phyloP scores from a whole-genome alignment of 2,797 vertebrate genomes.

The Otus scops region DNA sequence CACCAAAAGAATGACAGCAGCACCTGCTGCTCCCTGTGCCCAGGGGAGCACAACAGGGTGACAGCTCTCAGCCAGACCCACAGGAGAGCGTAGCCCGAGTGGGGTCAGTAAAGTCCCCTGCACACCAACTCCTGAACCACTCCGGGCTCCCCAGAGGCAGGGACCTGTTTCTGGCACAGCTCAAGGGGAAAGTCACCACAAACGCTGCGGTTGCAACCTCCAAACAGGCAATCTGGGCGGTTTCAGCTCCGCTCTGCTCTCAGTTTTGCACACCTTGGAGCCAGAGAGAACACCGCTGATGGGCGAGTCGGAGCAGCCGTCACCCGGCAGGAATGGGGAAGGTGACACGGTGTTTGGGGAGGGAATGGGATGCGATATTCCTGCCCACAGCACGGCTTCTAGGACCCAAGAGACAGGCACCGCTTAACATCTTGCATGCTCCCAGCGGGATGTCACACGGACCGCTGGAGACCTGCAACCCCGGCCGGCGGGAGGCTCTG shows the following conservation, averaged over 20 bases:
- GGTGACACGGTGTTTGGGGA: background rate
- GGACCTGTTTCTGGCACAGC: background rate
- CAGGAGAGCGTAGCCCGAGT: background rate
- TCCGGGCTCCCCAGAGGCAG: background rate
- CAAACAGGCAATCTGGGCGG: background rate
- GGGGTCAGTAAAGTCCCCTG: background rate
- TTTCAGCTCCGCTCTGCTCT: background rate
- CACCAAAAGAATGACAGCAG: background rate
- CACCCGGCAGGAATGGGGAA: background rate
- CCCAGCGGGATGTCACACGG: background rate
- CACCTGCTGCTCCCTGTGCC: background rate
- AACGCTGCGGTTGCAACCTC: background rate
- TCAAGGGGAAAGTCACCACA: background rate
- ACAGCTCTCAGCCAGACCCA: background rate
- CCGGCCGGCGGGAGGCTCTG: accelerated
- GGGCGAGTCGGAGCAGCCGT: background rate
- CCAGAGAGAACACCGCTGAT: background rate
- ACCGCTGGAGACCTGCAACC: accelerated
- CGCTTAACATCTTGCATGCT: accelerated
- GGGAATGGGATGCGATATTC: background rate
- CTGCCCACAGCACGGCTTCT: background rate
- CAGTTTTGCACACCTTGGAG: background rate
- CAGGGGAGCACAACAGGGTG: background rate
- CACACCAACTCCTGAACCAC: background rate
- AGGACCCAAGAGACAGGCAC: background rate